phyloP scores from a whole-genome alignment of 2,888 invertebrate genomes.

The Leucophenga montana region DNA sequence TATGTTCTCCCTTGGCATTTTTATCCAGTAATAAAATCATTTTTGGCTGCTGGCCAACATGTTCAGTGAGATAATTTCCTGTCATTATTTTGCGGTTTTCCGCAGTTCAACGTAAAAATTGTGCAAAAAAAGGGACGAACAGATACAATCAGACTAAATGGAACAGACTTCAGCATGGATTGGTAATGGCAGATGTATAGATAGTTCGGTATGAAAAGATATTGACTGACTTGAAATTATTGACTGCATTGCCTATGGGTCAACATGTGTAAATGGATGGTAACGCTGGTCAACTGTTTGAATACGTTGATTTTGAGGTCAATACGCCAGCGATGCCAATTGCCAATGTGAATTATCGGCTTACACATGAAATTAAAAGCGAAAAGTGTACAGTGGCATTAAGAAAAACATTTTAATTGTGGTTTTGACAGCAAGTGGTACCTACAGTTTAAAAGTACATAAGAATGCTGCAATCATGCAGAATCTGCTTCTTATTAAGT shows the following conservation, averaged over 20 bases:
- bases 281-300: conserved; percentile 8
- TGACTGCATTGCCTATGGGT: conserved; percentile 67
- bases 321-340: conserved; percentile 52
- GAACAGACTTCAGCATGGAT: not conserved
- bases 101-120: conserved; percentile 68
- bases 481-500: too few species aligned
- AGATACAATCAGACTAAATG: conserved; percentile 27
- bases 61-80: conserved; percentile 69
- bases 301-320: conserved; percentile 66
- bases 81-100: conserved; percentile 71
- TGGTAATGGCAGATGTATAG: not conserved
- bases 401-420: conserved; percentile 18
- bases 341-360: conserved; percentile 65
- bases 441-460: not conserved
- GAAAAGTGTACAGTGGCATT: not conserved
- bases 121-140: conserved; percentile 57
- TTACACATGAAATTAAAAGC: conserved; percentile 48
- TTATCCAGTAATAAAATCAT: conserved; percentile 16
- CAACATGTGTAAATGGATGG: conserved; percentile 36
- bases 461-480: too few species aligned
- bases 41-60: conserved; percentile 34
- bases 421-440: not conserved
- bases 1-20: not conserved
- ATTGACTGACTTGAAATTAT: conserved; percentile 48
- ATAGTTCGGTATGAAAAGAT: not conserved